Conservation (phyloP, 2,797 vertebrate species). For the Macropus fuliginosus region DNA sequence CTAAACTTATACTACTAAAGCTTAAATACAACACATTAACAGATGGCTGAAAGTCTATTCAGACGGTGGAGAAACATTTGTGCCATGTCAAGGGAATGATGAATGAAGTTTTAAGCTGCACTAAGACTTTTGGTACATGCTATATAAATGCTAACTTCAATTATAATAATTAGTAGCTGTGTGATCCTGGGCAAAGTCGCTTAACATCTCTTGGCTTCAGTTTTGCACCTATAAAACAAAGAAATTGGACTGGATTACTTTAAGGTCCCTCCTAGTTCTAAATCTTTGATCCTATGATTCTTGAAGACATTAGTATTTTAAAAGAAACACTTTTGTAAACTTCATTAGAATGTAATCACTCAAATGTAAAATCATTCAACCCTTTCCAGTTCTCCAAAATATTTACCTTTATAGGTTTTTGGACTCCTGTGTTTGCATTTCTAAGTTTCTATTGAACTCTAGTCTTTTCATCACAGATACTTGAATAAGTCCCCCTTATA, state of each 20-base stretch:
- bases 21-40: not conserved
- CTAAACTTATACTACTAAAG: not conserved
- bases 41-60: not conserved
- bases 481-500: not conserved
- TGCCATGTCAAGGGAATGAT: not conserved
- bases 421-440: not conserved
- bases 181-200: not conserved
- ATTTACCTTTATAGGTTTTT: not conserved
- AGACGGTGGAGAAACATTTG: not conserved
- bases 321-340: not conserved
- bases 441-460: not conserved
- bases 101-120: not conserved
- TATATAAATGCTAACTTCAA: not conserved
- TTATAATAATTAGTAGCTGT: not conserved
- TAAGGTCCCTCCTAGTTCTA: not conserved
- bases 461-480: not conserved
- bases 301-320: not conserved
- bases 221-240: not conserved
- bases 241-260: not conserved
- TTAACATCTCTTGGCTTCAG: not conserved
- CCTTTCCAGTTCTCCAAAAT: not conserved
- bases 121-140: not conserved
- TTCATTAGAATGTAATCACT: not conserved
- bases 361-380: not conserved
- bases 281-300: not conserved